Evolutionary conservation across 2,888 invertebrate species (phyloP).

Genomic region (Himalopsyche japonica): DNA sequence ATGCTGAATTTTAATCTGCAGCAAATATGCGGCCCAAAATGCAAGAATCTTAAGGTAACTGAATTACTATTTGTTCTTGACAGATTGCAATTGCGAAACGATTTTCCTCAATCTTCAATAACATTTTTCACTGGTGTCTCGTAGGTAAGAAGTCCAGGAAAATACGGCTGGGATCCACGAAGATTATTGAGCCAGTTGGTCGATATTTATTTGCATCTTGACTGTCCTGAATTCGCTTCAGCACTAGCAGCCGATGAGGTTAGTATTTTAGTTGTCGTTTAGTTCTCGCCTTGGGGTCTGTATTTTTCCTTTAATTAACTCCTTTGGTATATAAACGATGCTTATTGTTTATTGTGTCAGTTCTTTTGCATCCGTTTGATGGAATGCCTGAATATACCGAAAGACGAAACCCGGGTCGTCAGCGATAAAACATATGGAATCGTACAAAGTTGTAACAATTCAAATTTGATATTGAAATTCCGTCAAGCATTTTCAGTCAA

Average conservation of each 20-base stretch:
- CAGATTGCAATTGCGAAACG: not conserved
- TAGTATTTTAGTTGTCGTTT: no score
- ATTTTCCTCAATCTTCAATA: not conserved
- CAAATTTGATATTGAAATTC: no score
- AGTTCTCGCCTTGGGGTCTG: no score
- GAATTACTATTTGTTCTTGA: not conserved
- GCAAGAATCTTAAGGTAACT: conserved; percentile 79
- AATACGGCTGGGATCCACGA: conserved; percentile 97
- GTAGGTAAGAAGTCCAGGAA: conserved; percentile 84
- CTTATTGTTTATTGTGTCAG: no score
- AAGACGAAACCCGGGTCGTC: no score
- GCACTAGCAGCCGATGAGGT: conserved; percentile 96
- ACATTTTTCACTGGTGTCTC: not conserved
- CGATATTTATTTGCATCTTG: conserved; percentile 95
- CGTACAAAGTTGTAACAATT: no score
- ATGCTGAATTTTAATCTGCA: conserved; percentile 98
- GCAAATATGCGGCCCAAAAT: conserved; percentile 95
- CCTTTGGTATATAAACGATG: no score
- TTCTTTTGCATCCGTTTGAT: no score
- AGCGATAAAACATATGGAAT: no score
- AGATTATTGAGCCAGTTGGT: conserved; percentile 88
- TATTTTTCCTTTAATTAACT: no score
- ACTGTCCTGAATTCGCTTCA: conserved; percentile 87
- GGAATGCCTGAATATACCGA: no score
- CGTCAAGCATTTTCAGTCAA: no score